Evolutionary conservation across 1,140 invertebrate genomes (phyloP), one percentile per base, ranked within the genome.

Genomic region (Bombus fervidus): DNA sequence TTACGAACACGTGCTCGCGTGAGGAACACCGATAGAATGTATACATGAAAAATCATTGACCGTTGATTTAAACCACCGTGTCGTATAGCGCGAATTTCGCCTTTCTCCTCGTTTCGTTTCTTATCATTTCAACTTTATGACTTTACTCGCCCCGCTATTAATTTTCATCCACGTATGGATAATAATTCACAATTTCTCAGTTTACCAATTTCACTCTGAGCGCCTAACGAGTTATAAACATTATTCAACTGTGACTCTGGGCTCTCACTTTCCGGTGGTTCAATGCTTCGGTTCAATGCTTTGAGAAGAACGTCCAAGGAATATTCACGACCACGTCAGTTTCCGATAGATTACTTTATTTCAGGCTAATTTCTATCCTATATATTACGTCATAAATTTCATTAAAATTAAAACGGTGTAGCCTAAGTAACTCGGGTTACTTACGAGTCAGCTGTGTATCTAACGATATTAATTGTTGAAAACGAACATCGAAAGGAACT

Each of bases 1-100:
- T 73, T 71, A 39, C 79, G 43, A 59, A 72, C 79, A 71, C 68
- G 79, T 72, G 68, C 47, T 43, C n/a, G 69, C 28, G 53, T 1
- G 34, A 25, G 25, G 31, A 71, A 71, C 78, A 69, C 31, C 25
- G 22, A 53, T 69, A 31, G n/a, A 34, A 41, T 37, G 25, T 12
- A 12, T 37, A 39, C 25, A 0, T 13, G 41, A 80, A 71, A 80
- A 39, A 80, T 53, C 25, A 37, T 57, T 57, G 43, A 15, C 43
- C 25, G 34, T 71, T 80, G 43, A 80, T 80, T 78, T 66, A 66
- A 75, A 75, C 12, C 59, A 9, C 15, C 64, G 31, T 6, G 2
- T 15, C 34, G 34, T 37, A 6, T 3, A 10, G 69, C 64, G 31
- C 13, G 66, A 79, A 79, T 68, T 68, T n/a, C 62, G 12, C 62